A percentile compares a stretch with the other conserved stretches of the same genome.
Conservation (phyloP, 2,888 invertebrate genomes). For the Nyleta sp. region DNA sequence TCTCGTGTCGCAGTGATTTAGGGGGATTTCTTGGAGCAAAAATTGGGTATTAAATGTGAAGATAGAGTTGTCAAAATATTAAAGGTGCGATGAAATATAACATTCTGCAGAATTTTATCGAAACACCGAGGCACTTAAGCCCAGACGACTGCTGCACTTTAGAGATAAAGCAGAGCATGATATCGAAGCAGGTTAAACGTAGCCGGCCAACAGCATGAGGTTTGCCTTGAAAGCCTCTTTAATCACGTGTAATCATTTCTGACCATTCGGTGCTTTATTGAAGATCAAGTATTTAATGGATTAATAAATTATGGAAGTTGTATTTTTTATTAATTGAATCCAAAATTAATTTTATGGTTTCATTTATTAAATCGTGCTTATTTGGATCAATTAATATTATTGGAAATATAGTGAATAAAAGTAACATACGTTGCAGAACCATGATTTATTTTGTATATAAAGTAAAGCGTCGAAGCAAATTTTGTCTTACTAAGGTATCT, state of each 20-base stretch:
- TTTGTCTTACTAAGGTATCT: too few species aligned
- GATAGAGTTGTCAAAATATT: constrained; percentile 18
- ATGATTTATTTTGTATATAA: too few species aligned
- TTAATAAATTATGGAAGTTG: too few species aligned
- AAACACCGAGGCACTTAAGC: constrained; percentile 36
- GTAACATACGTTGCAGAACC: too few species aligned
- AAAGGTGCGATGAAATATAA: constrained; percentile 24
- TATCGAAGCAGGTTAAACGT: constrained; percentile 72
- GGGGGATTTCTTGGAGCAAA: background rate
- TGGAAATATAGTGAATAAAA: background rate
- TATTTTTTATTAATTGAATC: too few species aligned
- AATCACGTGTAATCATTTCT: constrained; percentile 75
- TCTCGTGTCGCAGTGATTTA: background rate
- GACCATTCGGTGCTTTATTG: constrained; percentile 68
- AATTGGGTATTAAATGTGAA: constrained; percentile 1
- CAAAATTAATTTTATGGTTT: too few species aligned
- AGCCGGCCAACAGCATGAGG: constrained; percentile 69
- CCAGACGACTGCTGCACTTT: constrained; percentile 72
- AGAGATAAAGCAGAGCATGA: constrained; percentile 76
- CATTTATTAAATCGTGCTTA: too few species aligned
- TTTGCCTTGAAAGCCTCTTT: constrained; percentile 71
- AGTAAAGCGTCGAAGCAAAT: too few species aligned
- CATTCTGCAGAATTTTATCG: constrained; percentile 47
- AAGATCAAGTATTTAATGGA: constrained; percentile 22
- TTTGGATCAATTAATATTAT: constrained; percentile 8